Conservation (phyloP, 2,888 invertebrate species). For the Rhimphoctona megacephalus region DNA sequence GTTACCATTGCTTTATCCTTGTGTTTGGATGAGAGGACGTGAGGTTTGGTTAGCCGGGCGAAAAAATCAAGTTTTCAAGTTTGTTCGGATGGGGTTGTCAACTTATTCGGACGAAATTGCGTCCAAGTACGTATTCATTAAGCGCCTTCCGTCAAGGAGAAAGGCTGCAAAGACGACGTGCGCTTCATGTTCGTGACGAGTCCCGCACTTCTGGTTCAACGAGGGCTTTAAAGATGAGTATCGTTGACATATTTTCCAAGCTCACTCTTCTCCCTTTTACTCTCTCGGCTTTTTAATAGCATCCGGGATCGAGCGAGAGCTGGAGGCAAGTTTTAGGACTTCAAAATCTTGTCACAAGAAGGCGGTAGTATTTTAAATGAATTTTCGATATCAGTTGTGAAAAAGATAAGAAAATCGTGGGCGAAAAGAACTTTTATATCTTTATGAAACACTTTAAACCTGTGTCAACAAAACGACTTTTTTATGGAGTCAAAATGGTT, state of each 20-base stretch:
- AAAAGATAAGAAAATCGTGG: constrained; percentile 5
- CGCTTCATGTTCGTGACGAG: constrained; percentile 48
- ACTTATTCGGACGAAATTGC: constrained; percentile 53
- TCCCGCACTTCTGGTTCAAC: constrained; percentile 77
- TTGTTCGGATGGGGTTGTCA: constrained; percentile 32
- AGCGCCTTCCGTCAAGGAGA: constrained; percentile 65
- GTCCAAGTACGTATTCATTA: constrained; percentile 78
- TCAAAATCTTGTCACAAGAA: background rate
- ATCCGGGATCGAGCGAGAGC: constrained; percentile 10
- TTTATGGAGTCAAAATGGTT: background rate
- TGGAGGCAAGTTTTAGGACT: background rate
- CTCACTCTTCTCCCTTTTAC: constrained; percentile 50
- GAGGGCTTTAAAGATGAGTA: constrained; percentile 80
- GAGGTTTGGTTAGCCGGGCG: background rate
- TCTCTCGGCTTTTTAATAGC: constrained; percentile 1
- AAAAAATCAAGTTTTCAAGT: constrained; percentile 26
- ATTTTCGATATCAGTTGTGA: background rate
- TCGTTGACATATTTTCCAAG: constrained; percentile 80
- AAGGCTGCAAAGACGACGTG: constrained; percentile 38
- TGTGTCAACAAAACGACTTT: background rate
- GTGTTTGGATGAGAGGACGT: background rate
- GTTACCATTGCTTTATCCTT: background rate
- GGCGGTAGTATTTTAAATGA: background rate
- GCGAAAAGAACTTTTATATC: background rate
- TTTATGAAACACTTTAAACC: background rate